Evolutionary conservation across 64 coral and sea anemone species (phyloP).

Genomic region (Stichodactyla helianthus): DNA sequence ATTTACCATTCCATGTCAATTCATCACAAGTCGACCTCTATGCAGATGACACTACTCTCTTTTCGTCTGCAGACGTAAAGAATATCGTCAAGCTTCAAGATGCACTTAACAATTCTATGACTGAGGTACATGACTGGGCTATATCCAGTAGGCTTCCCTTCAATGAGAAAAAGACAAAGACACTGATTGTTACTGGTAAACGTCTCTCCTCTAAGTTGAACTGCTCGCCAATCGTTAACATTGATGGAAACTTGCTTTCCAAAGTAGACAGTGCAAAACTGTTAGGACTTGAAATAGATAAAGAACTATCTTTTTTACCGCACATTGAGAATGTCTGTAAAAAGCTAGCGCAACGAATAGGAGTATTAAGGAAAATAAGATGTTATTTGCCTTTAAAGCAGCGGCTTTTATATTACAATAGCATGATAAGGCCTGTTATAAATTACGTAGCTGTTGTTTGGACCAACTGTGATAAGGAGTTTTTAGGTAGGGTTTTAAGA

Average conservation of each 20-base stretch:
- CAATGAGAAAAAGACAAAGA: conserved; percentile 3
- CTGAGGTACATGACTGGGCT: background rate
- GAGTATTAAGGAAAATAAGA: background rate
- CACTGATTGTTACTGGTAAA: conserved; percentile 7
- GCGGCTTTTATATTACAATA: no score
- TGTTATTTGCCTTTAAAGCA: no score
- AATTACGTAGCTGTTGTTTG: conserved; percentile 39
- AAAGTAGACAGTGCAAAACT: background rate
- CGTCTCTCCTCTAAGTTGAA: background rate
- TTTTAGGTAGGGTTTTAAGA: conserved; percentile 41
- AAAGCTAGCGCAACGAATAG: background rate
- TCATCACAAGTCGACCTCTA: background rate
- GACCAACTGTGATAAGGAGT: conserved; percentile 47
- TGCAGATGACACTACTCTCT: background rate
- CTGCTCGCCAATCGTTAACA: background rate
- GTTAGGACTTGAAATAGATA: background rate
- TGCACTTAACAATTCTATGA: background rate
- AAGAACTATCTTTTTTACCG: background rate
- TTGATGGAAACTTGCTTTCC: background rate
- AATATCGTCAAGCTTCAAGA: background rate
- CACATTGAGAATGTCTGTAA: background rate
- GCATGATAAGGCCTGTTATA: conserved; percentile 4
- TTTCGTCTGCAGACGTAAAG: background rate
- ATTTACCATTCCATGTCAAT: background rate
- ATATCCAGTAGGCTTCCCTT: background rate